Conservation (phyloP, 2,113 vertebrate species). For the Aramus guarauna region DNA sequence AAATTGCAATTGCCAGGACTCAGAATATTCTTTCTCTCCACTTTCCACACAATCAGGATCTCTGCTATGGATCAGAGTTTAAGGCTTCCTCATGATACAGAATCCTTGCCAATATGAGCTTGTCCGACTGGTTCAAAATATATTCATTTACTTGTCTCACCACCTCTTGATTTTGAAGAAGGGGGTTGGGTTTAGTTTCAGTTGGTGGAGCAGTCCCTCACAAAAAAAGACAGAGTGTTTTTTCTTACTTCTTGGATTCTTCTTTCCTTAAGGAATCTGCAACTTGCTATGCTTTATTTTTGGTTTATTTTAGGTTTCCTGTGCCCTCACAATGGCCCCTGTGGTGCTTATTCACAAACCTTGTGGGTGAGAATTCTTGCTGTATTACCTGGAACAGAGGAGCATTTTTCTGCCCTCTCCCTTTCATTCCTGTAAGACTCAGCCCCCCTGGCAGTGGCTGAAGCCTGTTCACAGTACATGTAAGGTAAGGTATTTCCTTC, state of each 20-base stretch:
- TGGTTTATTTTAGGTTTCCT: not conserved
- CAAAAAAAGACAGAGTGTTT: not conserved
- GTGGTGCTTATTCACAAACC: not conserved
- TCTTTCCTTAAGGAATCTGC: not conserved
- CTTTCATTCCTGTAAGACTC: not conserved
- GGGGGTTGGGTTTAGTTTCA: not conserved
- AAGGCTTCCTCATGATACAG: not conserved
- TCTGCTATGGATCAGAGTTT: not conserved
- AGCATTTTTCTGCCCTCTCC: not conserved
- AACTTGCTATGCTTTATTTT: not conserved
- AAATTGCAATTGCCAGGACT: not conserved
- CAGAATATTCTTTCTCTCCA: not conserved
- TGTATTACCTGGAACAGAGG: not conserved
- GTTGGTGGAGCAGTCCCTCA: not conserved
- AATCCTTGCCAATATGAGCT: not conserved
- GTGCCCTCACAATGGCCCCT: not conserved
- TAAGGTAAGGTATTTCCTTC: not conserved
- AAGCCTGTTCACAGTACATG: not conserved
- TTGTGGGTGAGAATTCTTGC: not conserved
- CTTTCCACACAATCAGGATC: not conserved
- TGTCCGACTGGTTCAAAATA: not conserved
- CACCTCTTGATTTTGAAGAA: not conserved
- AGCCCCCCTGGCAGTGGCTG: not conserved
- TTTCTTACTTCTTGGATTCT: not conserved
- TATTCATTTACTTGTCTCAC: not conserved